These are phyloP conservation scores for Patella caerulea DNA, from an alignment of 2,888 invertebrate genomes.

Conservation along the genomic window DNA sequence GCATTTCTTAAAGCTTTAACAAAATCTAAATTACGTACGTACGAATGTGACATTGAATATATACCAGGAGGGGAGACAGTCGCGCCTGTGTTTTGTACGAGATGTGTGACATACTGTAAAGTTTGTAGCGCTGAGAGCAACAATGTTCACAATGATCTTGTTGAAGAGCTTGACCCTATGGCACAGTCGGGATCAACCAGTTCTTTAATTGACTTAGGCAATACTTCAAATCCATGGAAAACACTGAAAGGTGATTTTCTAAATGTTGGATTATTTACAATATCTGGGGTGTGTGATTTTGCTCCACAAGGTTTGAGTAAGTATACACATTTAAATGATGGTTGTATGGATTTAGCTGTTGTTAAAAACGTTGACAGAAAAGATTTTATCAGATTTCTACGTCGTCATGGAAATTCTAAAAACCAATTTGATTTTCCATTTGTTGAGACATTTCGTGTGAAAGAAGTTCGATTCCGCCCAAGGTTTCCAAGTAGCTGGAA, in stretches of 20 bases:
- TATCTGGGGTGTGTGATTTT: conserved; percentile 57
- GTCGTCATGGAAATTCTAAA: conserved; percentile 65
- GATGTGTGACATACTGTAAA: conserved; percentile 47
- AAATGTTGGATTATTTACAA: conserved; percentile 58
- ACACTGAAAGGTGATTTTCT: conserved; percentile 60
- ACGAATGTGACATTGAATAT: conserved; percentile 65
- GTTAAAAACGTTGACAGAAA: conserved; percentile 60
- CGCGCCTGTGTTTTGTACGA: conserved; percentile 28
- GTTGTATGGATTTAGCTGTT: conserved; percentile 63
- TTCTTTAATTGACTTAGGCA: conserved; percentile 58
- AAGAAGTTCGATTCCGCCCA: conserved; percentile 61
- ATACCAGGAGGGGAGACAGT: conserved; percentile 51
- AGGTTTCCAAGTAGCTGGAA: conserved; percentile 62
- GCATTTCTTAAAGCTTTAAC: conserved; percentile 65
- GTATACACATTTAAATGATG: conserved; percentile 66
- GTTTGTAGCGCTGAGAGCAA: conserved; percentile 31
- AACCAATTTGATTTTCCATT: conserved; percentile 70
- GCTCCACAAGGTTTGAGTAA: conserved; percentile 67
- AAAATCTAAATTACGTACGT: conserved; percentile 63
- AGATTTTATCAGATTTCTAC: conserved; percentile 64
- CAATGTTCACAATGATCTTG: conserved; percentile 52
- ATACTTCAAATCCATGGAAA: conserved; percentile 57
- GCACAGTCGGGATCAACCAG: conserved; percentile 58
- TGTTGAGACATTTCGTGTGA: conserved; percentile 58
- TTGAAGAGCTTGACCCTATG: conserved; percentile 62